Conservation (phyloP, 2,113 vertebrate genomes). For the Pimephales promelas region DNA sequence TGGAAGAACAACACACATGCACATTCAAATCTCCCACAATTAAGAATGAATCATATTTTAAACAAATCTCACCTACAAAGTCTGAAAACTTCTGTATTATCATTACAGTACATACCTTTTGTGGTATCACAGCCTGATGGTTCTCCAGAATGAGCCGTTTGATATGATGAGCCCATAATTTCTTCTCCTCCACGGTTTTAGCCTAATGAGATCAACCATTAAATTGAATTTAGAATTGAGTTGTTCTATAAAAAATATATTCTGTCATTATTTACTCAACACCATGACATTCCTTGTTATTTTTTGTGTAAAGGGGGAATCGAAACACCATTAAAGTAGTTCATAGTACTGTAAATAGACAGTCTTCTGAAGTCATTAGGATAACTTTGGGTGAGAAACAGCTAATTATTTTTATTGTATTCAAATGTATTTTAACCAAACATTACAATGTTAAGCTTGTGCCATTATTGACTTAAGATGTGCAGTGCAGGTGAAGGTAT, state of each 20-base stretch:
- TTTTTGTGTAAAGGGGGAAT: background rate
- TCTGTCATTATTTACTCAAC: background rate
- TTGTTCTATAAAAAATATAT: background rate
- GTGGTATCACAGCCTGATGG: constrained; percentile 88
- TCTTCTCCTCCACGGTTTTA: constrained; percentile 86
- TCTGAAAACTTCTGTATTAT: background rate
- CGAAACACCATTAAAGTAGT: background rate
- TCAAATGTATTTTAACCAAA: background rate
- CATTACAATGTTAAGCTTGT: background rate
- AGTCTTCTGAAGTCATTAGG: background rate
- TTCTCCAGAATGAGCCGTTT: constrained; percentile 93
- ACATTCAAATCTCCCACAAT: background rate
- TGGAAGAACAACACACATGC: background rate
- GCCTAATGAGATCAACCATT: constrained; percentile 72
- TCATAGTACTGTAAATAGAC: no score
- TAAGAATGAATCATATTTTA: background rate
- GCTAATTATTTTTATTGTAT: background rate
- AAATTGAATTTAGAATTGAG: no score
- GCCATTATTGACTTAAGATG: background rate
- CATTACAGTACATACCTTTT: constrained; percentile 83
- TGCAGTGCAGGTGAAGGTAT: background rate
- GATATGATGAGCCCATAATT: constrained; percentile 91
- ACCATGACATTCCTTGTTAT: background rate
- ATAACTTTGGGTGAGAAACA: background rate
- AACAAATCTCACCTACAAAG: background rate